Evolutionary conservation across 1,140 invertebrate species (phyloP).

Genomic region (Melanaphis sacchari): DNA sequence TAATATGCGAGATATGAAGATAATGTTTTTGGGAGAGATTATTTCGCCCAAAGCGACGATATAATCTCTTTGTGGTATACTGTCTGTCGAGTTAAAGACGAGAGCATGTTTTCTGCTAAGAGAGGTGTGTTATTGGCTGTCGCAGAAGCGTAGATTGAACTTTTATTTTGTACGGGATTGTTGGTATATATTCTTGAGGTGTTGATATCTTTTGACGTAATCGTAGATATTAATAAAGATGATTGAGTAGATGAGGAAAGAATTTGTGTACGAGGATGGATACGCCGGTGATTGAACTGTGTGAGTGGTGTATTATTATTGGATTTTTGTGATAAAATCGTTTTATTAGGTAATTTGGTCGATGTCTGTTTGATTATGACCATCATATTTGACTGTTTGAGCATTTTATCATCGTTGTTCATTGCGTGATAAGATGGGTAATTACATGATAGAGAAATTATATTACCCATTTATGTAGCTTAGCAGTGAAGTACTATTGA

Average conservation of each 20-base stretch:
- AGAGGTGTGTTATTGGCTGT: neutral
- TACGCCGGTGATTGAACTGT: too few species aligned
- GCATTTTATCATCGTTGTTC: neutral
- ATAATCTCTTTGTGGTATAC: neutral
- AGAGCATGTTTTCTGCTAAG: neutral
- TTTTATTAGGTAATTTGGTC: neutral
- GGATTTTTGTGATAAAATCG: neutral
- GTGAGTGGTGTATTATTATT: neutral
- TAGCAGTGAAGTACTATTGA: too few species aligned
- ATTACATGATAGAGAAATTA: neutral
- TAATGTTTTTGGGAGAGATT: neutral
- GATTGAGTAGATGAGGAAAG: neutral
- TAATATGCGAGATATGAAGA: neutral
- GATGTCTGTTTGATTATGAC: neutral
- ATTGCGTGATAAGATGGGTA: neutral
- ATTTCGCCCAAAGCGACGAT: neutral
- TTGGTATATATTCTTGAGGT: neutral
- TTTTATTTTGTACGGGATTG: too few species aligned
- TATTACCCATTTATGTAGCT: too few species aligned
- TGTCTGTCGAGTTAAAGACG: neutral
- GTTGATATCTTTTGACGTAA: neutral
- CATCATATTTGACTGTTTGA: neutral
- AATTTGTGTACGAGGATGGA: too few species aligned
- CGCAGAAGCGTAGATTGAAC: neutral
- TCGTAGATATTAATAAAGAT: neutral